Conservation (phyloP, 2,113 vertebrate genomes). For the Macrotis lagotis region DNA sequence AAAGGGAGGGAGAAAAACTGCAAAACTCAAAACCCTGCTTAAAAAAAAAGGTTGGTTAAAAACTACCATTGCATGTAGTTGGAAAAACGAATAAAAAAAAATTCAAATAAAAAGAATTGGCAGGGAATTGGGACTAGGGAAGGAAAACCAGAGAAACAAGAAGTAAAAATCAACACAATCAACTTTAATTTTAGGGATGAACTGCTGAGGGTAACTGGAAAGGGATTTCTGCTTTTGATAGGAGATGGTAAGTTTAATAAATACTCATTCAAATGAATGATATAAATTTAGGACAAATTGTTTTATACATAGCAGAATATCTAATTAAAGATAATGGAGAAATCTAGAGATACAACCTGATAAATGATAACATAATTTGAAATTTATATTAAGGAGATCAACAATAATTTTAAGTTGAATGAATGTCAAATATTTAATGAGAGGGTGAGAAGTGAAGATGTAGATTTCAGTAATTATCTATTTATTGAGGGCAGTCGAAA, state of each 20-base stretch:
- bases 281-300: constrained; percentile 32
- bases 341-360: background rate
- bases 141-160: constrained; percentile 1
- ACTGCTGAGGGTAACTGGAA: background rate
- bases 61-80: too few relatives aligned
- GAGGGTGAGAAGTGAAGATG: background rate
- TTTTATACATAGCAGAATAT: constrained; percentile 35
- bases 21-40: too few relatives aligned
- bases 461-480: background rate
- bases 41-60: too few relatives aligned
- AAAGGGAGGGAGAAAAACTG: too few relatives aligned
- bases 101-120: constrained; percentile 6
- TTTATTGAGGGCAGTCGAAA: background rate
- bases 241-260: constrained; percentile 22
- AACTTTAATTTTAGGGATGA: background rate
- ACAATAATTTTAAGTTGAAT: background rate
- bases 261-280: background rate
- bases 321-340: background rate
- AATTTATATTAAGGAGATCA: background rate
- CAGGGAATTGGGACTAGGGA: background rate
- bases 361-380: background rate
- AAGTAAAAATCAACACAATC: background rate
- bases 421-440: background rate
- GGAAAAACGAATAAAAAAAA: too few relatives aligned
- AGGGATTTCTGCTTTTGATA: background rate